phyloP scores from a whole-genome alignment of 2,113 vertebrate genomes.

The Nothoprocta perdicaria region DNA sequence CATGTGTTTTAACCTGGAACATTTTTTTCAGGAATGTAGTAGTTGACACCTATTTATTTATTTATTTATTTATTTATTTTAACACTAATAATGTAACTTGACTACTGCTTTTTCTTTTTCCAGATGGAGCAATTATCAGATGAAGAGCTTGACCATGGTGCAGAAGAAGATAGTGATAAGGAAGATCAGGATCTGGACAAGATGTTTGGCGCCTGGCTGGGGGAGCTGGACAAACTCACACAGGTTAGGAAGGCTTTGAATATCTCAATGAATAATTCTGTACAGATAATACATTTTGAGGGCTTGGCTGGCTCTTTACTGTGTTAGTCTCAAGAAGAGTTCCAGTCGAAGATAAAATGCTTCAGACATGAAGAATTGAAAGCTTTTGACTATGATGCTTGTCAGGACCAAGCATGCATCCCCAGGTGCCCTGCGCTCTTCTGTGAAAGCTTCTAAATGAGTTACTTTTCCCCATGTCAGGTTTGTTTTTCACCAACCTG shows the following conservation, averaged over 20 bases:
- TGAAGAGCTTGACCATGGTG: constrained; percentile 96
- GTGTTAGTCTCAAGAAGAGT: not conserved
- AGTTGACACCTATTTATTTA: not conserved
- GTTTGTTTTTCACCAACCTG: not conserved
- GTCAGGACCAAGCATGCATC: not conserved
- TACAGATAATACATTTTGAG: not conserved
- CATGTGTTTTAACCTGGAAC: not conserved
- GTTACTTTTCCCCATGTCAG: not conserved
- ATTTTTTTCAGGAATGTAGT: not conserved
- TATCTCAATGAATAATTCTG: not conserved
- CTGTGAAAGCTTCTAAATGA: not conserved
- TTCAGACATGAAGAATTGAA: not conserved
- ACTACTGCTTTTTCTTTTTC: constrained; percentile 3
- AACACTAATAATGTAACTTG: not conserved
- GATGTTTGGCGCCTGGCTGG: constrained; percentile 98
- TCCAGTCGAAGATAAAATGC: not conserved
- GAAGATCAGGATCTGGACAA: constrained; percentile 98
- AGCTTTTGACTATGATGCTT: not conserved
- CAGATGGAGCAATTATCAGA: constrained; percentile 98
- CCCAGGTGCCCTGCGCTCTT: not conserved
- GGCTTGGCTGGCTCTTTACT: not conserved
- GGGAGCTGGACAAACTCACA: constrained; percentile 96
- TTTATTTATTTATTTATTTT: not conserved
- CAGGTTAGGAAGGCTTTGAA: constrained; percentile 74
- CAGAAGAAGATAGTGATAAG: constrained; percentile 97